Percentiles rank a stretch among this genome's conserved stretches.
phyloP scores from a whole-genome alignment of 2,888 invertebrate species.

The Hylaea fasciaria region DNA sequence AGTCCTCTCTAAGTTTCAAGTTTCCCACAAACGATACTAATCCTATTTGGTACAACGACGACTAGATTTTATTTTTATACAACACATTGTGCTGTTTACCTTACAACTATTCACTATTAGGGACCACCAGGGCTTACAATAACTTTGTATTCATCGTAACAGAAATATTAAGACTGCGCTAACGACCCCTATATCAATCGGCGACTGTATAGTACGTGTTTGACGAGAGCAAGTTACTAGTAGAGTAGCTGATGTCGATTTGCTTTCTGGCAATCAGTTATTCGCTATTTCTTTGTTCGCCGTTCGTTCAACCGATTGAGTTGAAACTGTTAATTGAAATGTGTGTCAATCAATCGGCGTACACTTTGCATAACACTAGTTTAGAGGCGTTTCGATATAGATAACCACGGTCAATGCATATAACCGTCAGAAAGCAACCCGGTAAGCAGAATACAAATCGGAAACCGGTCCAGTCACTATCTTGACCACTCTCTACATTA shows the following conservation, averaged over 20 bases:
- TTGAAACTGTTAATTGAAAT: too few relatives aligned
- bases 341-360: too few relatives aligned
- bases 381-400: too few relatives aligned
- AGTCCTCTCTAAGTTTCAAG: too few relatives aligned
- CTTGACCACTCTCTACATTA: too few relatives aligned
- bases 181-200: conserved; percentile 5
- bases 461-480: too few relatives aligned
- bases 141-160: not conserved
- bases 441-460: too few relatives aligned
- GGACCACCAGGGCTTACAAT: conserved; percentile 12
- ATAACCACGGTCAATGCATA: too few relatives aligned
- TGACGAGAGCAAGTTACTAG: conserved; percentile 2
- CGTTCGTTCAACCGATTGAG: too few relatives aligned
- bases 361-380: too few relatives aligned
- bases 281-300: not conserved
- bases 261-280: not conserved
- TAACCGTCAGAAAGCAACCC: too few relatives aligned
- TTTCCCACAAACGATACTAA: conserved; percentile 16
- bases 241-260: not conserved
- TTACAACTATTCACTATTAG: not conserved
- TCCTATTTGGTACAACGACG: conserved; percentile 36
- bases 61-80: conserved; percentile 36
- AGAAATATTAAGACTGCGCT: not conserved
- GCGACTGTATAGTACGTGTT: conserved; percentile 3
- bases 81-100: conserved; percentile 14